Percentiles rank a stretch among this genome's conserved stretches.
Evolutionary conservation across 2,113 vertebrate species (phyloP).

Genomic region (Casuarius casuarius): DNA sequence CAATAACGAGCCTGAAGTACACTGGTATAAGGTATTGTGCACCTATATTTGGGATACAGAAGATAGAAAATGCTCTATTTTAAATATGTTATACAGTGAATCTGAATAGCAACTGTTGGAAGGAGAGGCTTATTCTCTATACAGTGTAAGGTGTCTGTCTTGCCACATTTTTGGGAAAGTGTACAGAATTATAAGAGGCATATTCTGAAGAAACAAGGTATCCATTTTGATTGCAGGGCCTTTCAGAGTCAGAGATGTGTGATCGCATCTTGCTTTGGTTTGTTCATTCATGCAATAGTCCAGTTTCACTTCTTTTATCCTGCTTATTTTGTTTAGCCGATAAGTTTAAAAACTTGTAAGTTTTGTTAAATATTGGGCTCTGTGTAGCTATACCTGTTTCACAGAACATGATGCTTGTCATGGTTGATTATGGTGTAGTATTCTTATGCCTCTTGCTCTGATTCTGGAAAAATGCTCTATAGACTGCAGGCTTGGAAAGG

Average conservation of each 20-base stretch:
- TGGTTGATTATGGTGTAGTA: background rate
- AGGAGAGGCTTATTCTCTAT: background rate
- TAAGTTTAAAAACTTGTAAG: background rate
- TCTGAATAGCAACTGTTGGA: background rate
- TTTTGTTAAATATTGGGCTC: background rate
- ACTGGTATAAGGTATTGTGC: slow-evolving; percentile 87
- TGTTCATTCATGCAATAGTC: background rate
- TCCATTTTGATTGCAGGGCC: background rate
- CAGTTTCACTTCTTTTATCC: background rate
- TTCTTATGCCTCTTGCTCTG: background rate
- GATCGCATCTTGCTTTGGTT: background rate
- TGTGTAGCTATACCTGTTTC: background rate
- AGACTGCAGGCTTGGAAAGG: background rate
- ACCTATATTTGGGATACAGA: background rate
- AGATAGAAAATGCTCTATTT: background rate
- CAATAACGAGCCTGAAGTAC: slow-evolving; percentile 65
- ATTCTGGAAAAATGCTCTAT: background rate
- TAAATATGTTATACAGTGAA: background rate
- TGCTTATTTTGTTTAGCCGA: background rate
- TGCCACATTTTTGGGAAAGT: background rate
- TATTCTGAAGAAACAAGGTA: background rate
- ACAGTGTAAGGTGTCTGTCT: background rate
- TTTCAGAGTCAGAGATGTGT: background rate
- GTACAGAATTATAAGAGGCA: background rate
- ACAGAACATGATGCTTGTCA: background rate